Evolutionary conservation across 2,797 vertebrate species (phyloP), one percentile per base, ranked within the genome.

Genomic region (Karalla daura): DNA sequence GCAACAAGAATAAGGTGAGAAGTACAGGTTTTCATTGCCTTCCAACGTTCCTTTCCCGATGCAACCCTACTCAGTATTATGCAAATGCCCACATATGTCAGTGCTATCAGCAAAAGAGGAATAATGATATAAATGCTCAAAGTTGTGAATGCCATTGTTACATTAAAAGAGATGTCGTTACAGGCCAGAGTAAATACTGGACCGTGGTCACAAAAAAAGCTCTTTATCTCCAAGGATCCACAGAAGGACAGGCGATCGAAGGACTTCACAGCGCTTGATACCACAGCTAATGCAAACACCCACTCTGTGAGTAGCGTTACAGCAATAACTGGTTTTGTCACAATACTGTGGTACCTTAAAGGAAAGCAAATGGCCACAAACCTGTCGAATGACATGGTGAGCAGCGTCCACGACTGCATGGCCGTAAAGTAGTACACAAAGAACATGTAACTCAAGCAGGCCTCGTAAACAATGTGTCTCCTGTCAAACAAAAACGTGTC

Each of bases 171-270:
- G 0, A 7, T 46, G 59, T 77, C 61, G 67, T 84, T 90, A 56
- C 90, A 92, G 2, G 87, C 74, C 17, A 91, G 63, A 11, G 0
- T 20, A 41, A 23, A 84, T 2, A 86, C 10, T 10, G 86, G 86
- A 0, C 33, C 60, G 37, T 90, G 83, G 18, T 92, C 88, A 60
- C 89, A 92, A 59, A 60, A 92, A 74, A 84, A 88, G 49, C 76
- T 88, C 2, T 76, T 33, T 2, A 92, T 39, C 12, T 67, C 66
- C 33, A 83, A 13, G 21, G 90, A 89, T 6, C 74, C 63, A 61
- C 89, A 92, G 47, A 89, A 90, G 18, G 85, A 88, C 2, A 92
- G 80, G 13, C 79, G 69, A 41, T 77, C 47, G 45, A 91, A n/a
- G 6, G 87, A 21, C 1, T 35, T 30, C 13, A 70, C 49, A 2